These are phyloP conservation scores for Etheostoma perlongum DNA, from an alignment of 2,797 vertebrate species.

Conservation along the genomic window DNA sequence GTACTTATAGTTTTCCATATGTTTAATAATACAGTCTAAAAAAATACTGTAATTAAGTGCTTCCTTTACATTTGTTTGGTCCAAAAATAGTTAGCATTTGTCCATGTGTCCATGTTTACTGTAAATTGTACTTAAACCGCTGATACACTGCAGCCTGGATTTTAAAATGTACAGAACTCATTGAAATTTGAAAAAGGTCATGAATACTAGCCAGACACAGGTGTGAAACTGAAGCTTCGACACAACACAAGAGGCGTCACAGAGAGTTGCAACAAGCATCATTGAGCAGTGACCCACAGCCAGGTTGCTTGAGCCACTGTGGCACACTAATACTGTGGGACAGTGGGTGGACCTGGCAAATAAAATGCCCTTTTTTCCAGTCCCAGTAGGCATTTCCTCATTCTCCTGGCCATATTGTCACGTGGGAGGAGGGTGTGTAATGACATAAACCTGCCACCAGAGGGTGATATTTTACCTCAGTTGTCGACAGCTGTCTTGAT, in stretches of 20 bases:
- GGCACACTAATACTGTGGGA: conserved; percentile 1
- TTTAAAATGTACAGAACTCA: not conserved
- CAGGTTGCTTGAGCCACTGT: too few species aligned
- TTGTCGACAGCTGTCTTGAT: too few species aligned
- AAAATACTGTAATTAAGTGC: not conserved
- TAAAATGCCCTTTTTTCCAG: not conserved
- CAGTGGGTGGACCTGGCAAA: not conserved
- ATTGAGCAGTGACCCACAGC: not conserved
- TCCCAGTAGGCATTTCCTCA: conserved; percentile 23
- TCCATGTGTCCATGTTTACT: not conserved
- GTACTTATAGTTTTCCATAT: too few species aligned
- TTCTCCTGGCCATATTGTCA: not conserved
- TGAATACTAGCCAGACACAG: not conserved
- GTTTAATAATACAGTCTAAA: not conserved
- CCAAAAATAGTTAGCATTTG: not conserved
- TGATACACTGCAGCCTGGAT: not conserved
- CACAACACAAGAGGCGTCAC: not conserved
- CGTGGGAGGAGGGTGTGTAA: not conserved
- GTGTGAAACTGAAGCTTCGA: not conserved
- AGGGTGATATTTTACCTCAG: conserved; percentile 18
- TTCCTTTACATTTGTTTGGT: not conserved
- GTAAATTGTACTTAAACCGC: not conserved
- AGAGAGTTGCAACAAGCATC: not conserved
- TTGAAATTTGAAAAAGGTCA: not conserved
- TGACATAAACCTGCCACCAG: conserved; percentile 8